Evolutionary conservation across 2,888 invertebrate genomes (phyloP).

Genomic region (Phytoseiulus persimilis): DNA sequence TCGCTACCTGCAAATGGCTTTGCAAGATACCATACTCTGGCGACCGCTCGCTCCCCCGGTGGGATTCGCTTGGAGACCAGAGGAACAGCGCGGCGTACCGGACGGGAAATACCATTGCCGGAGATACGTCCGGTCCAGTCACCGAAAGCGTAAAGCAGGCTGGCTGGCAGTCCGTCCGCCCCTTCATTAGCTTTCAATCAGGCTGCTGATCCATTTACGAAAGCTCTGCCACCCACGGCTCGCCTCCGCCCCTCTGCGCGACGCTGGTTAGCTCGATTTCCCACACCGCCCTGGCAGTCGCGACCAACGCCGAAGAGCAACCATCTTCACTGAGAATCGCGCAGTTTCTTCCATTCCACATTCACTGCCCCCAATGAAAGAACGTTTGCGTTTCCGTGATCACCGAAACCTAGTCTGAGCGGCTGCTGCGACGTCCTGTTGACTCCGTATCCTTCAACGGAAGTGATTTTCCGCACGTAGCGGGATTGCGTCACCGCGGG

Average conservation of each 20-base stretch:
- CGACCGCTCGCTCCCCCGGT: background rate
- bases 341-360: background rate
- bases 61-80: background rate
- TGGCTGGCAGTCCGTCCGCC: background rate
- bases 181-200: constrained; percentile 5
- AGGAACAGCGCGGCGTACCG: background rate
- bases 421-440: background rate
- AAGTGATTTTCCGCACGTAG: too few species aligned
- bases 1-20: background rate
- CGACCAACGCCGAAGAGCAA: background rate
- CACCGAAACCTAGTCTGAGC: background rate
- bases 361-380: background rate
- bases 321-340: background rate
- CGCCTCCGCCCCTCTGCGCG: background rate
- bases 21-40: background rate
- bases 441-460: background rate
- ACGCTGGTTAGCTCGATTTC: background rate
- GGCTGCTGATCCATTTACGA: constrained; percentile 5
- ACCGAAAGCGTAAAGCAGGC: background rate
- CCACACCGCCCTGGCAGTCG: background rate
- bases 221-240: background rate
- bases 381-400: background rate
- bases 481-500: too few species aligned
- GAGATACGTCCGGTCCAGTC: background rate
- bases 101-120: background rate